Base-by-base conservation (phyloP, 2,113 vertebrate species). In the Chloropsis cyanopogon region DNA sequence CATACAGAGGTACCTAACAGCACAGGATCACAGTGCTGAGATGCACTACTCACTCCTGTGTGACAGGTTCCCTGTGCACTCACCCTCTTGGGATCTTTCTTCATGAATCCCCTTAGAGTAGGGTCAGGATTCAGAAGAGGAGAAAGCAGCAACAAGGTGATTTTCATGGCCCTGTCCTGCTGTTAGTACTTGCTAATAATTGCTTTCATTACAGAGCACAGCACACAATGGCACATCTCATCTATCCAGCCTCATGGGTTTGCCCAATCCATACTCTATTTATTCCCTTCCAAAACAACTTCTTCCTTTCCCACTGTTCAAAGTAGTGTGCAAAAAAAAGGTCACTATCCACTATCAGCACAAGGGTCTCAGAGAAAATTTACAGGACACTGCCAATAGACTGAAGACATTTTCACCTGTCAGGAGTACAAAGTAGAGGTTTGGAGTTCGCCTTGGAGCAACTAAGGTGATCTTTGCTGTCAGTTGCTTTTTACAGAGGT, bases 21-120 rank as follows among this genome's bases (percentile, higher is more conserved):
- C 16, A 13, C 12, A 37, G 31, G 44, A 28, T 28, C 41, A 23
- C 13, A 41, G 37, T 1, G 0, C 0, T n/a, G 49, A 33, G 2
- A 4, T 25, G 33, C 14, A 13, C 6, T 49, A 2, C 52, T 44
- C 2, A 3, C 71, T 42, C 10, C 73, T 53, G 28, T 39, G 39
- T 57, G 24, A 86, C 24, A 26, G n/a, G 18, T 28, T 65, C 26
- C 12, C 64, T 37, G 9, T 0, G 0, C 19, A 9, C 14, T 70
- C 59, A 65, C 5, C 12, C 57, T 50, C 49, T 42, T 54, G 52
- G 25, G 46, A 44, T 29, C 37, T 19, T 26, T 33, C 53, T 65
- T 52, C 66, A 56, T 22, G 33, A 52, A 8, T 54, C 9, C 18
- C 19, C 8, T 65, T 57, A 69, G 20, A 56, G 19, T 2, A 59